phyloP scores from a whole-genome alignment of 2,888 invertebrate genomes.

The Holacanthella duospinosa region DNA sequence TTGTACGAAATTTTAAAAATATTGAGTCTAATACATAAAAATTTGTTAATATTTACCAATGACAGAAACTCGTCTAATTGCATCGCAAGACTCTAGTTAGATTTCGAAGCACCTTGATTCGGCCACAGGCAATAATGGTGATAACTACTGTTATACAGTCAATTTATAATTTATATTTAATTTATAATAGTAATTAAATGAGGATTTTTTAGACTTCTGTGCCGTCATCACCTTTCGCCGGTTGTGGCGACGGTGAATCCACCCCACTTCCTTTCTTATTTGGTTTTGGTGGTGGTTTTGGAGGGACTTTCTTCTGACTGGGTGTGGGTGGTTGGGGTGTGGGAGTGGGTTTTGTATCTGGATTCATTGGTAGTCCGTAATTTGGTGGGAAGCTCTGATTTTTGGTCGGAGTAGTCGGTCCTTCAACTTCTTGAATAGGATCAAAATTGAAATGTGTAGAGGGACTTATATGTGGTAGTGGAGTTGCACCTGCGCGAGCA shows the following conservation, averaged over 20 bases:
- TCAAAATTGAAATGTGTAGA: constrained; percentile 24
- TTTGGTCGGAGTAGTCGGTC: constrained; percentile 7
- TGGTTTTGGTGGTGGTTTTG: constrained; percentile 38
- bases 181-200: too few species aligned
- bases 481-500: constrained; percentile 14
- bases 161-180: too few species aligned
- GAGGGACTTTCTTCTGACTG: constrained; percentile 26
- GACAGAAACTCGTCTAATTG: too few species aligned
- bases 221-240: constrained; percentile 30
- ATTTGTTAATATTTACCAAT: too few species aligned
- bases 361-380: constrained; percentile 9
- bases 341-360: constrained; percentile 6
- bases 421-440: constrained; percentile 28
- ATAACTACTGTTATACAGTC: too few species aligned
- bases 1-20: too few species aligned
- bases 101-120: too few species aligned
- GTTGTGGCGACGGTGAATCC: too few species aligned
- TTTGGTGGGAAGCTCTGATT: neutral
- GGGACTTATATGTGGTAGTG: constrained; percentile 15
- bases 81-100: too few species aligned
- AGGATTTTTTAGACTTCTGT: constrained; percentile 37
- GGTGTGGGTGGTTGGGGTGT: constrained; percentile 2
- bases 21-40: too few species aligned
- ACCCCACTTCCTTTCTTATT: too few species aligned
- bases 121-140: too few species aligned